These are phyloP conservation scores for Natrix natrix DNA, from an alignment of 2,797 vertebrate species.

Conservation along the genomic window DNA sequence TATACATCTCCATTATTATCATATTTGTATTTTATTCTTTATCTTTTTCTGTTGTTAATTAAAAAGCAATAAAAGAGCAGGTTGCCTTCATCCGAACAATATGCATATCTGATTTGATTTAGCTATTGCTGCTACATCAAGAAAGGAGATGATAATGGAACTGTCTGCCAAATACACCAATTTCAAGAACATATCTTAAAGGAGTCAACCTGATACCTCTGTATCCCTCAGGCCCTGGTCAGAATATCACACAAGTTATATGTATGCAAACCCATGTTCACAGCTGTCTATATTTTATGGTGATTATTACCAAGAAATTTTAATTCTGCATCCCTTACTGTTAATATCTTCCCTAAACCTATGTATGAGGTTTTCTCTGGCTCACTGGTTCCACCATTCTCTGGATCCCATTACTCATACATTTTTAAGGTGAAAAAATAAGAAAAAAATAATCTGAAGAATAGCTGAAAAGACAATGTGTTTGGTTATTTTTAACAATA, in stretches of 20 bases:
- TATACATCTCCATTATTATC: neutral
- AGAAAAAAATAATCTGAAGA: neutral
- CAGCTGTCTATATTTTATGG: neutral
- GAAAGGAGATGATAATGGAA: neutral
- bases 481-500: neutral
- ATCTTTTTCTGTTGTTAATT: neutral
- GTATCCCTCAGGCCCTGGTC: neutral
- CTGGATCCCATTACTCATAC: neutral
- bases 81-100: neutral
- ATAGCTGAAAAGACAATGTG: neutral
- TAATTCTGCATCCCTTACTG: neutral
- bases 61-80: neutral
- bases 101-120: neutral
- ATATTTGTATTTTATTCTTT: neutral
- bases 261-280: neutral
- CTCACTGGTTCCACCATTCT: neutral
- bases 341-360: neutral
- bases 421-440: neutral
- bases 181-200: neutral
- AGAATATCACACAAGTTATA: neutral
- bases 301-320: neutral
- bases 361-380: neutral
- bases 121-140: neutral
- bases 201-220: neutral
- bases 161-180: neutral